Conservation (phyloP, 1,140 invertebrate genomes). For the Leptopilina clavipes region DNA sequence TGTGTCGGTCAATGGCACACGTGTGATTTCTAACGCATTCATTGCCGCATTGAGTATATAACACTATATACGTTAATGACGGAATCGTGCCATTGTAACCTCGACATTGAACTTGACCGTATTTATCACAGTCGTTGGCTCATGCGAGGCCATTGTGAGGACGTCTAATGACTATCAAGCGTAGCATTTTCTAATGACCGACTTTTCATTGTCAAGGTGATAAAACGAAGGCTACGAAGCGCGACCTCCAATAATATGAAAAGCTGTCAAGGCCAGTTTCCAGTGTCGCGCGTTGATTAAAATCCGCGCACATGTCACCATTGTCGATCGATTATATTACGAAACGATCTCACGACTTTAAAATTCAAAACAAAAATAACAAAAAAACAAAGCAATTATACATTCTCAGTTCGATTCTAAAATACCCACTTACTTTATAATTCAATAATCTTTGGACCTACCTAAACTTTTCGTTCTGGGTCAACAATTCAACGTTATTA, state of each 20-base stretch:
- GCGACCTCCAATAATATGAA: slow-evolving; percentile 14
- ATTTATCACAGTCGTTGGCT: slow-evolving; percentile 26
- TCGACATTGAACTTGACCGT: slow-evolving; percentile 28
- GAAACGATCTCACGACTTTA: not conserved
- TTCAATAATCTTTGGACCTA: slow-evolving; percentile 14
- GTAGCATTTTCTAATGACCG: slow-evolving; percentile 15
- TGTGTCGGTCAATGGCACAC: slow-evolving; percentile 16
- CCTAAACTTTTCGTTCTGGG: slow-evolving; percentile 17
- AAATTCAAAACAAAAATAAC: not conserved
- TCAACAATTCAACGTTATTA: too few species aligned
- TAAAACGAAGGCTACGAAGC: not conserved
- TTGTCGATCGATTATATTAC: not conserved
- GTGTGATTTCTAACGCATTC: slow-evolving; percentile 32
- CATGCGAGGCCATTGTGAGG: not conserved
- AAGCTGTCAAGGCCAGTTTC: not conserved
- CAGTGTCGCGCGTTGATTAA: slow-evolving; percentile 20
- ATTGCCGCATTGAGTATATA: not conserved
- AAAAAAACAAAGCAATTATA: too few species aligned
- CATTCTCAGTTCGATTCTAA: too few species aligned
- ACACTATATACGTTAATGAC: slow-evolving; percentile 16
- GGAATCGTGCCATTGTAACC: slow-evolving; percentile 8
- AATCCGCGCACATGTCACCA: too few species aligned
- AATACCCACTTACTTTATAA: too few species aligned
- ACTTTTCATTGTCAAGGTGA: slow-evolving; percentile 22
- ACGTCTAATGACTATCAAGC: slow-evolving; percentile 16